Percentiles rank a stretch among this genome's conserved stretches.
Conservation (phyloP, 2,113 vertebrate genomes). For the Montifringilla adamsi region DNA sequence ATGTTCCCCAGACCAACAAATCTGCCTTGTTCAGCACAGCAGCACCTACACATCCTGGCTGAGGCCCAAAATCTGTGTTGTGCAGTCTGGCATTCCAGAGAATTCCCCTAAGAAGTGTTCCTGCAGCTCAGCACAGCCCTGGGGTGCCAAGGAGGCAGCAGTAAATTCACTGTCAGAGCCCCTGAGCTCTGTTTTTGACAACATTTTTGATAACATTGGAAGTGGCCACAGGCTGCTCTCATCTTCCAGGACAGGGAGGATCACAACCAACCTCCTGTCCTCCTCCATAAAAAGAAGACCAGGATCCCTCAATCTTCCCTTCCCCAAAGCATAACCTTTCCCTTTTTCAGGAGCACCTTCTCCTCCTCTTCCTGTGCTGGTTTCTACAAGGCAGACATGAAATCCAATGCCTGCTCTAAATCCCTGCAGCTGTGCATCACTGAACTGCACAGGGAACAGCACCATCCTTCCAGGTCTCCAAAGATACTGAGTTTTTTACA, state of each 20-base stretch:
- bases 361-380: fast-evolving
- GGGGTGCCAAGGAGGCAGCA: not conserved
- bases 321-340: not conserved
- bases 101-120: not conserved
- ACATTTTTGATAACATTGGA: not conserved
- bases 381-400: not conserved
- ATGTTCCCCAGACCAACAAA: not conserved
- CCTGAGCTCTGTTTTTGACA: not conserved
- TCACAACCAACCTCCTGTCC: not conserved
- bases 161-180: not conserved
- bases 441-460: not conserved
- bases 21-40: not conserved
- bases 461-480: not conserved
- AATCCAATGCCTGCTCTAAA: not conserved
- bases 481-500: not conserved
- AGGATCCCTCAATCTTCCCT: not conserved
- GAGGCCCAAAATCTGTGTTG: not conserved
- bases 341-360: not conserved
- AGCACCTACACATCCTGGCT: not conserved
- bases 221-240: not conserved
- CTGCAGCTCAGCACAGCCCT: not conserved
- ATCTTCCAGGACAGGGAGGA: not conserved
- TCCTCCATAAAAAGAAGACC: not conserved
- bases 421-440: not conserved
- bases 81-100: not conserved